Percentiles rank a stretch among this genome's conserved stretches.
These are phyloP conservation scores for Holcopasites calliopsidis DNA, from an alignment of 1,140 invertebrate genomes.

Conservation along the genomic window DNA sequence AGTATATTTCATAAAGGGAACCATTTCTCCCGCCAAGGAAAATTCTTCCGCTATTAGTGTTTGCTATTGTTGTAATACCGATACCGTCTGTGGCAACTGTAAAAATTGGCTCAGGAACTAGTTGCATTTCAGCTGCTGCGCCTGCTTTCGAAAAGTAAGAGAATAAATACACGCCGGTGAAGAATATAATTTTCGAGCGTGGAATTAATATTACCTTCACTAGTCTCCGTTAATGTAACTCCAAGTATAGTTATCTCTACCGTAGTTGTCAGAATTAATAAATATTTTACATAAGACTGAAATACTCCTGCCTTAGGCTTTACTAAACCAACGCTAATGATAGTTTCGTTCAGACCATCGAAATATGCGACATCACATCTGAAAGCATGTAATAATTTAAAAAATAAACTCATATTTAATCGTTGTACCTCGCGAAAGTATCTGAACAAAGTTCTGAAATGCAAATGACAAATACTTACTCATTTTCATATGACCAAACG, in stretches of 20 bases:
- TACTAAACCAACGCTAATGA: conserved; percentile 91
- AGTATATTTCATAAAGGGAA: conserved; percentile 96
- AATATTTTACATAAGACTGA: conserved; percentile 94
- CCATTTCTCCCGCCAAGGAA: conserved; percentile 98
- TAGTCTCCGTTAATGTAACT: conserved; percentile 82
- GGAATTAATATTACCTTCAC: too few relatives aligned
- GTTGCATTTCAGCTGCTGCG: conserved; percentile 89
- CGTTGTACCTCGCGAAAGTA: conserved; percentile 2
- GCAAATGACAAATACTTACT: conserved; percentile 67
- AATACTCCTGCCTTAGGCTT: conserved; percentile 93
- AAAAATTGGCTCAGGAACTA: conserved; percentile 96
- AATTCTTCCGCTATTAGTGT: conserved; percentile 92
- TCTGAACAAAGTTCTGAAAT: conserved; percentile 1
- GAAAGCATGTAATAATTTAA: conserved; percentile 44
- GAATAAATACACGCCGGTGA: too few relatives aligned
- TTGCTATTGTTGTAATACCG: conserved; percentile 90
- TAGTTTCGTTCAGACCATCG: conserved; percentile 94
- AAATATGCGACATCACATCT: conserved; percentile 95
- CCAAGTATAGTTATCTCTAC: conserved; percentile 96
- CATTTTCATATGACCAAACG: conserved; percentile 84
- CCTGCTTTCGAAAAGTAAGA: conserved; percentile 68
- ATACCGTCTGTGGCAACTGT: conserved; percentile 95
- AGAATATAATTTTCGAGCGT: too few relatives aligned
- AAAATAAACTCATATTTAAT: not conserved
- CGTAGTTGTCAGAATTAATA: conserved; percentile 94